Percentiles rank a stretch among this genome's conserved stretches.
phyloP scores from a whole-genome alignment of 2,888 invertebrate genomes.

The Limenitis arthemis region DNA sequence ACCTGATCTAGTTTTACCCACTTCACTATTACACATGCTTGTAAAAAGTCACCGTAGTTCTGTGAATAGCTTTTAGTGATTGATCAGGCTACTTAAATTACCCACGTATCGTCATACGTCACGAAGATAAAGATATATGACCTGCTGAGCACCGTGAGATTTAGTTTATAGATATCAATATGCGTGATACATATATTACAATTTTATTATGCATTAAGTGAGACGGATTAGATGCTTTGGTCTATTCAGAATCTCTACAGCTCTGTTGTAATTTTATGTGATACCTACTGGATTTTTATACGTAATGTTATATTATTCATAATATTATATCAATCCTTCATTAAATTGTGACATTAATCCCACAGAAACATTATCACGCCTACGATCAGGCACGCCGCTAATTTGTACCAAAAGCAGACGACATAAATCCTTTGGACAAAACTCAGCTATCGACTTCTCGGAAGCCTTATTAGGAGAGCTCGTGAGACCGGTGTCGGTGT shows the following conservation, averaged over 20 bases:
- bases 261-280: not conserved
- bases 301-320: no score
- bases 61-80: conserved; percentile 62
- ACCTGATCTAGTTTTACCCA: conserved; percentile 33
- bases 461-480: conserved; percentile 54
- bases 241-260: not conserved
- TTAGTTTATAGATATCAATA: conserved; percentile 24
- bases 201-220: conserved; percentile 37
- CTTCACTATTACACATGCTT: conserved; percentile 26
- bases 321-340: no score
- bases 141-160: conserved; percentile 22
- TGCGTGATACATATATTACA: conserved; percentile 30
- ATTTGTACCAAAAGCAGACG: conserved; percentile 61
- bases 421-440: conserved; percentile 61
- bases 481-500: conserved; percentile 58
- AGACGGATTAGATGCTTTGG: conserved; percentile 32
- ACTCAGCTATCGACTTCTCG: conserved; percentile 48
- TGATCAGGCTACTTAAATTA: conserved; percentile 42
- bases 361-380: no score
- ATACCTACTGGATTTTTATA: no score
- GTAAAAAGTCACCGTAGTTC: conserved; percentile 36
- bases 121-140: conserved; percentile 33
- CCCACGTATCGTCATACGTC: conserved; percentile 41
- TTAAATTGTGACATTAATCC: no score
- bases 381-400: conserved; percentile 52